Conservation (phyloP, 2,113 vertebrate genomes). For the Piliocolobus tephrosceles region DNA sequence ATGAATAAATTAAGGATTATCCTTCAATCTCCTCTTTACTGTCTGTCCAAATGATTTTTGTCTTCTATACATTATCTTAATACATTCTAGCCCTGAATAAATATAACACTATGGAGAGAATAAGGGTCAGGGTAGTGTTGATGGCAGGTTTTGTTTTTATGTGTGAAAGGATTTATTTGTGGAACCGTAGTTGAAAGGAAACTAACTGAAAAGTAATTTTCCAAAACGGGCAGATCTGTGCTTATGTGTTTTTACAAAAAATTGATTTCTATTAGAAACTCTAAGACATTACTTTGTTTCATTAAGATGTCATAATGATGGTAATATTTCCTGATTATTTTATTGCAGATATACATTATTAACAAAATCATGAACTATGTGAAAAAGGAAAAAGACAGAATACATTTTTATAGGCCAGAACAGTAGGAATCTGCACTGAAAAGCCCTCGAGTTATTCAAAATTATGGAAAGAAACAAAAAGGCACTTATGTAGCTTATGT, state of each 20-base stretch:
- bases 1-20: background rate
- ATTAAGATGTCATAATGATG: background rate
- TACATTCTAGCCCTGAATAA: background rate
- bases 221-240: background rate
- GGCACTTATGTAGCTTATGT: background rate
- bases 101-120: background rate
- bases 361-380: background rate
- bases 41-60: background rate
- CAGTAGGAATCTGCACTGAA: conserved; percentile 1
- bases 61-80: background rate
- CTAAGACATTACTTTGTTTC: background rate
- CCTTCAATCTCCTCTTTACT: background rate
- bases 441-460: conserved; percentile 23
- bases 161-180: background rate
- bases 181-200: background rate
- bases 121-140: background rate
- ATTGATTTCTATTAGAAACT: background rate
- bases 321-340: conserved; percentile 34
- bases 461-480: background rate
- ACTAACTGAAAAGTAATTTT: background rate
- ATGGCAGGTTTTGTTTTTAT: background rate
- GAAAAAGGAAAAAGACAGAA: background rate
- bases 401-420: background rate
- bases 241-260: background rate
- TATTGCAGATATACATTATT: conserved; percentile 5